Evolutionary conservation across 2,888 invertebrate species (phyloP).

Genomic region (Hyles lineata): DNA sequence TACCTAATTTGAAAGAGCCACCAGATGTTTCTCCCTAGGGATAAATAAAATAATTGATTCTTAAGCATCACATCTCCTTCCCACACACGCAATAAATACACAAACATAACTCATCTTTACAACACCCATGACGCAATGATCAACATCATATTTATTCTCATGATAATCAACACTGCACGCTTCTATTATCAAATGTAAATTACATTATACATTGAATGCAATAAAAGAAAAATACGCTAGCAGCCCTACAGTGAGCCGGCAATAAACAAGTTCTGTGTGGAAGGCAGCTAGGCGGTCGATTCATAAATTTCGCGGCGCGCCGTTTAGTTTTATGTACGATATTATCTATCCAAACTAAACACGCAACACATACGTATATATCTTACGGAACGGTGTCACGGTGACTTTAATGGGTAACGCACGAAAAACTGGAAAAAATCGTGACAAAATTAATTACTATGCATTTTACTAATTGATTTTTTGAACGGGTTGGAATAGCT

Average conservation of each 20-base stretch:
- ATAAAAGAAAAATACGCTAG: constrained; percentile 38
- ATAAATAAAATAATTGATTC: too few species aligned
- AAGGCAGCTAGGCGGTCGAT: constrained; percentile 78
- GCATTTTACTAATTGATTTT: background rate
- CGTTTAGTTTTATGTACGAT: constrained; percentile 81
- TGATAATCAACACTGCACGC: constrained; percentile 23
- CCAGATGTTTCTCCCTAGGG: too few species aligned
- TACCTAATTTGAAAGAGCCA: too few species aligned
- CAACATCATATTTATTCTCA: constrained; percentile 5
- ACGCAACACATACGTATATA: constrained; percentile 46
- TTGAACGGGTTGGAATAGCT: background rate
- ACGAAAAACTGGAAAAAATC: background rate
- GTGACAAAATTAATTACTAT: constrained; percentile 3
- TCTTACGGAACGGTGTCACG: constrained; percentile 37
- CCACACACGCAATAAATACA: constrained; percentile 10
- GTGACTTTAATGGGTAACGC: constrained; percentile 35
- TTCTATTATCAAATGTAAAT: constrained; percentile 21
- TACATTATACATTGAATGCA: constrained; percentile 27
- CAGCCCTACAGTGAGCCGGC: constrained; percentile 69
- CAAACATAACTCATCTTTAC: constrained; percentile 12
- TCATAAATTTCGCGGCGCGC: constrained; percentile 81
- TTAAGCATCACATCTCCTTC: too few species aligned
- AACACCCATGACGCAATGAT: constrained; percentile 15
- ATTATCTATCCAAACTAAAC: constrained; percentile 74
- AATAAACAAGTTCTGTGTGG: constrained; percentile 83